Conservation (phyloP, 2,888 invertebrate species). For the Erebia aethiops region DNA sequence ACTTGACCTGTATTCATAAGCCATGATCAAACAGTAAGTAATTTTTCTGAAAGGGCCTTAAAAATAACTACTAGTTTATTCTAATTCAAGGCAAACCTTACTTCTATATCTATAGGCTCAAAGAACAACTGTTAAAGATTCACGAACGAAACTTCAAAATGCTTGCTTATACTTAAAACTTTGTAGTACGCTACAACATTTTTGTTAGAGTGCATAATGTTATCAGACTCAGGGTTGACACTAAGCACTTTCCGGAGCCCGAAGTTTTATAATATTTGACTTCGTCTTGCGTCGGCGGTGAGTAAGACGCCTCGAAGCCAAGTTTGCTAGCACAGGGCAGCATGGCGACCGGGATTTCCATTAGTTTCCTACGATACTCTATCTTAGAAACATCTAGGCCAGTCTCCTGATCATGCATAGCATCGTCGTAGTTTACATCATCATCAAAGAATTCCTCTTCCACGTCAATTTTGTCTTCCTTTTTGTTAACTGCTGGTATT, state of each 20-base stretch:
- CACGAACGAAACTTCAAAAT: constrained; percentile 31
- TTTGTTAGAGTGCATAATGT: constrained; percentile 45
- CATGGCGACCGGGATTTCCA: constrained; percentile 69
- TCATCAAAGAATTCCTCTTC: constrained; percentile 60
- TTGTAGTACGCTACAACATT: constrained; percentile 53
- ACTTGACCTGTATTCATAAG: too few species aligned
- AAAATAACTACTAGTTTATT: constrained; percentile 3
- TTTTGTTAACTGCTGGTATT: constrained; percentile 42
- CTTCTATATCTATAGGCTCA: constrained; percentile 28
- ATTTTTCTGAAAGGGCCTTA: too few species aligned
- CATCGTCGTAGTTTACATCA: constrained; percentile 68
- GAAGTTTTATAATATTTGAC: constrained; percentile 74
- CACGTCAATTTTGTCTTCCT: constrained; percentile 61
- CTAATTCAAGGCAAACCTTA: constrained; percentile 44
- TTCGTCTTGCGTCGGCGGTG: constrained; percentile 75
- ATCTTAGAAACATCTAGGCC: constrained; percentile 59
- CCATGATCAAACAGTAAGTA: too few species aligned
- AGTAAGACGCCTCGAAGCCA: constrained; percentile 65
- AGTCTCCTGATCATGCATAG: constrained; percentile 72
- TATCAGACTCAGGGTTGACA: constrained; percentile 47
- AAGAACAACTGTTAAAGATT: constrained; percentile 21
- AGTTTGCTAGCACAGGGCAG: constrained; percentile 70
- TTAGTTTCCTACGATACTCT: constrained; percentile 64
- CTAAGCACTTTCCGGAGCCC: constrained; percentile 48
- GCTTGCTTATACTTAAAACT: constrained; percentile 16